Evolutionary conservation across 2,113 vertebrate species (phyloP).

Genomic region (Xiphias gladius): DNA sequence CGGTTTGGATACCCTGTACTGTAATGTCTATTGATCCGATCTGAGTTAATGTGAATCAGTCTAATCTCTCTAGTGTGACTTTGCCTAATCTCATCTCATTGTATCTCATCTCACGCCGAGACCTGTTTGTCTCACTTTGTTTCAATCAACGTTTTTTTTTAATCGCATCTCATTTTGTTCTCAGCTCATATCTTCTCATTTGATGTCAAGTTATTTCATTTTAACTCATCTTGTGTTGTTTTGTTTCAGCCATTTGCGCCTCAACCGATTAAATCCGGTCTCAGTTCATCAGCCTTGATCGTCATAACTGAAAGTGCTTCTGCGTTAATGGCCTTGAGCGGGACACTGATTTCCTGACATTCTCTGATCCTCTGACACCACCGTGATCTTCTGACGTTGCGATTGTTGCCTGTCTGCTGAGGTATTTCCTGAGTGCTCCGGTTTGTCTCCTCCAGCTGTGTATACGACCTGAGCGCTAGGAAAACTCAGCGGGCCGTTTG

Average conservation of each 20-base stretch:
- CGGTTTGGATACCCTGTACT: too few relatives aligned
- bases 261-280: too few relatives aligned
- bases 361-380: not conserved
- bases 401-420: not conserved
- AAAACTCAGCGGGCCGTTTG: not conserved
- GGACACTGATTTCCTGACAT: not conserved
- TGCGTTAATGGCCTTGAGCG: not conserved
- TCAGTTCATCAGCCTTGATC: too few relatives aligned
- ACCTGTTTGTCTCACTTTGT: too few relatives aligned
- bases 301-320: not conserved
- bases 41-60: too few relatives aligned
- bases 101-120: not conserved
- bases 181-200: not conserved
- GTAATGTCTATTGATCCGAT: too few relatives aligned
- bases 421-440: conserved; percentile 8
- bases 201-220: not conserved
- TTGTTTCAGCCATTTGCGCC: too few relatives aligned
- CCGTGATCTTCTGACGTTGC: not conserved
- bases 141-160: too few relatives aligned
- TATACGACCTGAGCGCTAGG: not conserved
- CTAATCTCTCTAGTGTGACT: too few relatives aligned
- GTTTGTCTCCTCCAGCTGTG: conserved; percentile 21
- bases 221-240: too few relatives aligned
- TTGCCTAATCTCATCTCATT: not conserved
- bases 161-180: not conserved